A percentile compares a stretch with the other conserved stretches of the same genome.
Evolutionary conservation across 2,797 vertebrate species (phyloP).

Genomic region (Neoniphon sammara): DNA sequence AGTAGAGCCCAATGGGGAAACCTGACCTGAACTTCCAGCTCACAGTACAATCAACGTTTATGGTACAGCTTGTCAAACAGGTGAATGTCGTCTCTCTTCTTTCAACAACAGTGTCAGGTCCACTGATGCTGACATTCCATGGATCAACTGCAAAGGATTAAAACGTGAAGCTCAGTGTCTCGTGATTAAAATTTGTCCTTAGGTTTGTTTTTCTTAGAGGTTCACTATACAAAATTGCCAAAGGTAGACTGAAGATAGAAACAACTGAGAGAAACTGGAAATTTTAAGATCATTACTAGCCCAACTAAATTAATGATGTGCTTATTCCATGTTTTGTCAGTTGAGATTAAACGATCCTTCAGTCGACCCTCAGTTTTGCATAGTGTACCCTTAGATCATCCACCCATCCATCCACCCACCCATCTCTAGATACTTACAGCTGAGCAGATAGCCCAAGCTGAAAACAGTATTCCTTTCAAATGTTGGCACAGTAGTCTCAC

Average conservation of each 20-base stretch:
- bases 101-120: slow-evolving; percentile 40
- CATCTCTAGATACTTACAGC: slow-evolving; percentile 41
- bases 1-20: slow-evolving; percentile 40
- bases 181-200: not conserved
- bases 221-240: too few relatives aligned
- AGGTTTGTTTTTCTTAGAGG: too few relatives aligned
- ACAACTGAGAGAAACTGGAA: too few relatives aligned
- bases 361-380: too few relatives aligned
- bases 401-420: not conserved
- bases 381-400: too few relatives aligned
- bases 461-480: not conserved
- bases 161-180: not conserved
- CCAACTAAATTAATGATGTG: too few relatives aligned
- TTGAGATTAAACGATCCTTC: too few relatives aligned
- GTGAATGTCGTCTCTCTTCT: slow-evolving; percentile 41
- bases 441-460: slow-evolving; percentile 54
- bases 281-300: too few relatives aligned
- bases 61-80: slow-evolving; percentile 49
- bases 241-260: too few relatives aligned
- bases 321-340: too few relatives aligned
- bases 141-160: slow-evolving; percentile 36
- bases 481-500: not conserved
- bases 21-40: slow-evolving; percentile 52
- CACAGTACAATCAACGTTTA: slow-evolving; percentile 55
- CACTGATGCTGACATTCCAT: slow-evolving; percentile 58